These are phyloP conservation scores for Philonicus albiceps DNA, from an alignment of 2,888 invertebrate species.

Conservation along the genomic window DNA sequence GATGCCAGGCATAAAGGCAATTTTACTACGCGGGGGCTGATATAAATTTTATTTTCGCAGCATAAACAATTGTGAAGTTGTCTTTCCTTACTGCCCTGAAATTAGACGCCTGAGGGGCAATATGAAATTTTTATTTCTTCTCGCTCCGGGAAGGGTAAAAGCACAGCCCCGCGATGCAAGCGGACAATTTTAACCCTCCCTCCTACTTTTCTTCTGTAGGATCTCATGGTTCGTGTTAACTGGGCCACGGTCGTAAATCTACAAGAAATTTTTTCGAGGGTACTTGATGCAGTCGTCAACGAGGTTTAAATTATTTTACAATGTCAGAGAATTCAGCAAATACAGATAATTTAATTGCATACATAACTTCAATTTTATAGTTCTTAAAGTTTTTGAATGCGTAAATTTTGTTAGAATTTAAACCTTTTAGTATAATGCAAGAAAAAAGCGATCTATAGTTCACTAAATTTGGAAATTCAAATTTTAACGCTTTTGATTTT, in stretches of 20 bases:
- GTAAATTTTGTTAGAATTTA: too few relatives aligned
- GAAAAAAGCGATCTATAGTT: too few relatives aligned
- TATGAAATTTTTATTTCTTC: conserved; percentile 31
- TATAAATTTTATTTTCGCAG: conserved; percentile 39
- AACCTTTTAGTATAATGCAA: too few relatives aligned
- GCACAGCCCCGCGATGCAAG: not conserved
- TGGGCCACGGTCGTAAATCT: not conserved
- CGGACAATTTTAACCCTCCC: too few relatives aligned
- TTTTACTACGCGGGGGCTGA: conserved; percentile 32
- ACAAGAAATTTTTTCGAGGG: not conserved
- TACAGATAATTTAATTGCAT: too few relatives aligned
- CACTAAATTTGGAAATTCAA: too few relatives aligned
- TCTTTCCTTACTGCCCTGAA: not conserved
- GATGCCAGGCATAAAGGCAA: conserved; percentile 23
- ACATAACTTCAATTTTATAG: too few relatives aligned
- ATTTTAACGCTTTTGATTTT: too few relatives aligned
- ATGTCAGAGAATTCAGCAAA: too few relatives aligned
- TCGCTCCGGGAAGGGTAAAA: not conserved
- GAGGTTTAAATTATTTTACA: not conserved
- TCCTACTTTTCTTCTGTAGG: not conserved
- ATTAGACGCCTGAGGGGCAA: not conserved
- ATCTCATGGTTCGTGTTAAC: not conserved
- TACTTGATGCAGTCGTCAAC: not conserved
- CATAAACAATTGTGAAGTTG: conserved; percentile 39
- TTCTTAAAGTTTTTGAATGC: too few relatives aligned